Evolutionary conservation across 2,797 vertebrate species (phyloP).

Genomic region (Syngnathus acus): DNA sequence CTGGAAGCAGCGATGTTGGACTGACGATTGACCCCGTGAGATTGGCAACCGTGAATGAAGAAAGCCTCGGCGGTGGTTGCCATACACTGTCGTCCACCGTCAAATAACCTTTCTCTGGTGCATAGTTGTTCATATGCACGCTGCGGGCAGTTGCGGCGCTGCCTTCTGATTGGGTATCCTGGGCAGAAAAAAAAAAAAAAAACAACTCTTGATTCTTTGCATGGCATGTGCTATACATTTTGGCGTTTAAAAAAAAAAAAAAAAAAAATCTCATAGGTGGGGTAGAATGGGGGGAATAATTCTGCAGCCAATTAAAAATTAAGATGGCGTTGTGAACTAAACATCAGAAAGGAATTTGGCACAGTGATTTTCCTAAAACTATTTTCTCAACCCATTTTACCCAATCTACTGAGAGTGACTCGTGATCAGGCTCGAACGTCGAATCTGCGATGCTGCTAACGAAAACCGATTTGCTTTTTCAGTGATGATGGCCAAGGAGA

Average conservation of each 20-base stretch:
- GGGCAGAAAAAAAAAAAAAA: slow-evolving; percentile 42
- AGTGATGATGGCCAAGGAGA: slow-evolving; percentile 99
- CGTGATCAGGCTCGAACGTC: slow-evolving; percentile 14
- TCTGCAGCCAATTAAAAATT: neutral
- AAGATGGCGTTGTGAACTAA: neutral
- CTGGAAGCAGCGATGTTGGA: slow-evolving; percentile 42
- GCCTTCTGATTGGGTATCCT: slow-evolving; percentile 63
- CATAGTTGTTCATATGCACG: slow-evolving; percentile 50
- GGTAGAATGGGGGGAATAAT: slow-evolving; percentile 54
- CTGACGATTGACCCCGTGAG: slow-evolving; percentile 42
- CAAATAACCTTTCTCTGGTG: slow-evolving; percentile 34
- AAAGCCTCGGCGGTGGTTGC: slow-evolving; percentile 45
- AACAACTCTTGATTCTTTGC: slow-evolving; percentile 55
- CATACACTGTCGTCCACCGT: slow-evolving; percentile 45
- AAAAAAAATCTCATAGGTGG: slow-evolving; percentile 50
- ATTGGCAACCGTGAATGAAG: slow-evolving; percentile 54
- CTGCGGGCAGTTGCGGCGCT: slow-evolving; percentile 22
- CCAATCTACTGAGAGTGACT: slow-evolving; percentile 62
- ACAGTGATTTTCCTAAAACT: slow-evolving; percentile 21
- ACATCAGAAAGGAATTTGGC: slow-evolving; percentile 13
- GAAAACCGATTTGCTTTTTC: slow-evolving; percentile 26
- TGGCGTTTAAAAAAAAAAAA: slow-evolving; percentile 36
- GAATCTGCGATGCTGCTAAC: slow-evolving; percentile 15
- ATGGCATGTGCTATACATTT: slow-evolving; percentile 69
- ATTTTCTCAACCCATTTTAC: slow-evolving; percentile 71